A percentile compares a stretch with the other conserved stretches of the same genome.
phyloP scores from a whole-genome alignment of 37 sponge, comb jelly and placozoan genomes.

The Agelas oroides region DNA sequence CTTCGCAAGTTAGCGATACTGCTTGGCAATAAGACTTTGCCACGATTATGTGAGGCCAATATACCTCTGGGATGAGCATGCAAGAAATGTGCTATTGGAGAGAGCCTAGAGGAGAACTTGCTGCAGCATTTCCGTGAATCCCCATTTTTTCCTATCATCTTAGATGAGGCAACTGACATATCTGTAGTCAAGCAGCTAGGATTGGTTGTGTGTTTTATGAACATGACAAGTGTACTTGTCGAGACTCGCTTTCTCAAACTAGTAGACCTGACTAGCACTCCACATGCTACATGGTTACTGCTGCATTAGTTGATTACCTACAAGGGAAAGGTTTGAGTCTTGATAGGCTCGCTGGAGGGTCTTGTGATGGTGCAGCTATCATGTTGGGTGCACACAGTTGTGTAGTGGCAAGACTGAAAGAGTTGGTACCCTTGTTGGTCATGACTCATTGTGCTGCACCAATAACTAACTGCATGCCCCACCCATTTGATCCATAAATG shows the following conservation, averaged over 20 bases:
- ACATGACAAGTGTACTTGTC: background rate
- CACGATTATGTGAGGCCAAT: conserved; percentile 3
- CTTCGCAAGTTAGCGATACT: background rate
- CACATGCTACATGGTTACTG: conserved; percentile 12
- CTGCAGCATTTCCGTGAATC: background rate
- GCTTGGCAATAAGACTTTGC: background rate
- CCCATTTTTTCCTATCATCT: background rate
- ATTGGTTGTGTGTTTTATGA: background rate
- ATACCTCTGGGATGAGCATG: conserved; percentile 6
- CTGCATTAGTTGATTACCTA: background rate
- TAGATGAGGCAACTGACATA: conserved; percentile 10
- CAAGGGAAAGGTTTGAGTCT: background rate
- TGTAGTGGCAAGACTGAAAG: too few species aligned
- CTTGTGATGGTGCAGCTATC: too few species aligned
- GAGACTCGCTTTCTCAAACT: background rate
- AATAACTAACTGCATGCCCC: too few species aligned
- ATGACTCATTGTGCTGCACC: too few species aligned
- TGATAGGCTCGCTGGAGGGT: too few species aligned
- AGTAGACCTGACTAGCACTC: background rate
- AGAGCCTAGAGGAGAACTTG: background rate
- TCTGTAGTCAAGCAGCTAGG: conserved; percentile 18
- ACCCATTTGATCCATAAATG: too few species aligned
- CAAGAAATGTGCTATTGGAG: conserved; percentile 10
- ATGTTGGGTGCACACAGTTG: too few species aligned
- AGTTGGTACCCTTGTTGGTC: too few species aligned